Base-by-base conservation (phyloP, 1,140 invertebrate species). In the Chrysomallon squamiferum region DNA sequence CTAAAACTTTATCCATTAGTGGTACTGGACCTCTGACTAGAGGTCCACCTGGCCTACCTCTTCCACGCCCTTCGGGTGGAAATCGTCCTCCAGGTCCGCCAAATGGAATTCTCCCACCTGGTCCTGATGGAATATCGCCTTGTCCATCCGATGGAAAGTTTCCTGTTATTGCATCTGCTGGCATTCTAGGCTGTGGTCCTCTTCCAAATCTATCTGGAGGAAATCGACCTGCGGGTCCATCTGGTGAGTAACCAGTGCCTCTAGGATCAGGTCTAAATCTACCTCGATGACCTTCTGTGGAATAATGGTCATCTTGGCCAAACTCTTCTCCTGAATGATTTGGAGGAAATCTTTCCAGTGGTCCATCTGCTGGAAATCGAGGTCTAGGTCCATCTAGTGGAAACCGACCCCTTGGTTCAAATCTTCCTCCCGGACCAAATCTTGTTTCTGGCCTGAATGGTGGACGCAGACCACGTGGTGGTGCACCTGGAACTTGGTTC, bases 371-470 rank as follows among this genome's bases (percentile, higher is more conserved):
- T 47, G 15, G 45, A 54, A 30, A 30, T 15, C 18, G 29, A 25
- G n/a, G 50, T 54, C 50, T 54, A 27, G 50, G 50, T 54, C 29
- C 50, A 20, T 54, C 29, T 54, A 22, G 50, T 20, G 50, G 50
- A 27, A 54, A 54, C 25, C 22, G 29, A 22, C 29, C 50, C 22
- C 32, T 35, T 63, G 18, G 32, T 30, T 32, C 35, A 38, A 38
- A 38, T 15, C 35, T 38, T 38, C 35, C 35, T 7, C 35, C 35
- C 15, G 35, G 35, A 38, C 35, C 35, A 5, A 7, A 5, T 38
- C n/a, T 38, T 38, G 15, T 38, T 5, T 38, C 35, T 38, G 5
- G 35, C 15, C 35, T 38, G 15, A 38, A 38, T 38, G 35, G 35
- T 38, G 6, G 6, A 7, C 35, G 5, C 15, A 15, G 35, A 38